Base-by-base conservation (phyloP, 2,113 vertebrate species). In the Catharus fuscescens region DNA sequence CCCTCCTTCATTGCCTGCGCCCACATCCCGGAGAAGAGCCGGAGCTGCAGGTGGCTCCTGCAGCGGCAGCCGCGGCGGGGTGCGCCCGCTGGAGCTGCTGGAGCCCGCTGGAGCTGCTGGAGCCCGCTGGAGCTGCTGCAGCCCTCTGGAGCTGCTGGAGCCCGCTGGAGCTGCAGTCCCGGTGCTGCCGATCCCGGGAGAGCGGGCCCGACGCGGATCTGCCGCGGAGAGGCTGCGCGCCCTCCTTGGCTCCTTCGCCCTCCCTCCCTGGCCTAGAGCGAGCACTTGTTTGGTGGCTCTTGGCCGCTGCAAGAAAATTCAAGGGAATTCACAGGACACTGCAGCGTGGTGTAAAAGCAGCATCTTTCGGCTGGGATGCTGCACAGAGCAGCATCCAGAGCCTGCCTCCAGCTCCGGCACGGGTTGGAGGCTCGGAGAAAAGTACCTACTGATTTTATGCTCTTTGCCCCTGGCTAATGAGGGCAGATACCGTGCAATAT, bases 191-290 rank as follows among this genome's bases (percentile, higher is more conserved):
- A 6, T 9, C 4, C 26, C 19, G 9, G 31, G 28, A 18, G 18
- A 45, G 5, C 18, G 5, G 34, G 14, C 13, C 34, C 14, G 16
- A 38, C 6, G 6, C 18, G 26, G 44, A 23, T 20, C 52, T 38
- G n/a, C 20, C 4, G 12, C n/a, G 2, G 10, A 0, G 6, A 38
- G n/a, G 26, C 54, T 73, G 54, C 2, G 3, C 3, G 1, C 31
- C 34, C 8, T 25, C 21, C 14, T 14, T 8, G 28, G 8, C 36
- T 28, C 36, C 8, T 3, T 6, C 18, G 4, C 14, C 18, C 18
- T 18, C 52, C 18, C 28, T 48, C 23, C 18, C 20, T 4, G 10
- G 16, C 18, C 25, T 50, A 7, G 1, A 10, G 15, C 4, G 9
- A 44, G 32, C 38, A 0, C 21, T 80, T 12, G 1, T 18, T 18